Conservation (phyloP, 2,888 invertebrate genomes). For the Vesta saturnalis region DNA sequence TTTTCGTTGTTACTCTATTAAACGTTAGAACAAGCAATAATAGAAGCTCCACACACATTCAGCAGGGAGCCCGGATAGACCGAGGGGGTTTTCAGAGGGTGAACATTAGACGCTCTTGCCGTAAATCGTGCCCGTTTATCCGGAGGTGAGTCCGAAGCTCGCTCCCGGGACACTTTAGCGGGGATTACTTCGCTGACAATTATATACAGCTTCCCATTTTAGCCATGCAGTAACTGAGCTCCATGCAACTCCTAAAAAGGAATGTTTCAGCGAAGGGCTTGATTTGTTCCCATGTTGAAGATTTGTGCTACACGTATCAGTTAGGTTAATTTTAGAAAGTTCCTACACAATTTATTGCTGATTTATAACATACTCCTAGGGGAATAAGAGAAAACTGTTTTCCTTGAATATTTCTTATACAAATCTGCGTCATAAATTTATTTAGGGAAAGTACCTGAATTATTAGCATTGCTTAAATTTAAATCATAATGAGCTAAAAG, state of each 20-base stretch:
- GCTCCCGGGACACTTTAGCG: constrained; percentile 67
- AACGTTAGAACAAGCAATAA: constrained; percentile 39
- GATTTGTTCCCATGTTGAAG: constrained; percentile 17
- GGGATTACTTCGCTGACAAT: constrained; percentile 68
- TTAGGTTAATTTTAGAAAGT: constrained; percentile 15
- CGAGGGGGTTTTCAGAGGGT: constrained; percentile 65
- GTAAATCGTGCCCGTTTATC: constrained; percentile 69
- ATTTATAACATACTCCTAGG: not conserved
- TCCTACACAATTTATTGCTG: constrained; percentile 16
- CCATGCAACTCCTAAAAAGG: constrained; percentile 29
- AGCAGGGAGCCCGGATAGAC: constrained; percentile 37
- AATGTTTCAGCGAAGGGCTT: constrained; percentile 21
- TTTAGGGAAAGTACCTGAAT: not conserved
- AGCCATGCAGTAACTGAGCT: constrained; percentile 33
- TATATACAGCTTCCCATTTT: constrained; percentile 59
- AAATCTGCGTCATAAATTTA: not conserved
- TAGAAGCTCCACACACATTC: constrained; percentile 37
- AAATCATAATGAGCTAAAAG: constrained; percentile 7
- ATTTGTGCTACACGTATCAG: constrained; percentile 21
- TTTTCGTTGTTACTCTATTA: constrained; percentile 34
- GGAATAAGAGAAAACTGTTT: not conserved
- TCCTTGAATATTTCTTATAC: not conserved
- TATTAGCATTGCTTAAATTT: not conserved
- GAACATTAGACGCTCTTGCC: constrained; percentile 66
- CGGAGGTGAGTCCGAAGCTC: constrained; percentile 65